Evolutionary conservation across 1,140 invertebrate genomes (phyloP), one percentile per base, ranked within the genome.

Genomic region (Anadara kagoshimensis): DNA sequence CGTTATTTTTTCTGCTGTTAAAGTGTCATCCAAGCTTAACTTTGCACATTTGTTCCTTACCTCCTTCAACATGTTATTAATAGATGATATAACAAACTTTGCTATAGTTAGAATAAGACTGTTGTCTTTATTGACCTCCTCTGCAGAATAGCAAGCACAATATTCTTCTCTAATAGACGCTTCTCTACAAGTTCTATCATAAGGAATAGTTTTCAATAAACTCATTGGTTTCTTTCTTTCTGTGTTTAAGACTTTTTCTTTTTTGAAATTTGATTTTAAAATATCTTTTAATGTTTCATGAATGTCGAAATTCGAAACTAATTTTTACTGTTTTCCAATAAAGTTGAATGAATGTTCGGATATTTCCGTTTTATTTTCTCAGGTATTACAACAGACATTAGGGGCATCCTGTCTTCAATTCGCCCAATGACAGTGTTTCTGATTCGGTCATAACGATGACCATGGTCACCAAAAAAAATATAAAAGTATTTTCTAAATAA

Each of bases 391-490:
- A 97, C 88, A 78, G 94, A 94, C 11, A 96, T 90, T 69, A 96
- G 94, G 0, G 97, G 97, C 41, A 98, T 87, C 54, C 96, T 89
- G 84, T 98, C 96, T 87, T 99, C 97, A 71, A 97, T 90, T 85
- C 95, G 93, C 0, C 97, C 97, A 66, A 91, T 92, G 84, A 94
- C 94, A 0, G 96, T 97, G 75, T 92, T 87, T 41, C 94, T 85
- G n/a, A 96, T 93, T 1, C 90, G 90, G 3, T 96, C 96, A 90
- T 94, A 97, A 36, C 97, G 89, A 81, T 97, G 93, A 75, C 97
- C 97, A 87, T 98, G 97, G 88, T 99, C 97, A 81, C 96, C 97
- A 75, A 97, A 90, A 24, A 98, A 92, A 98, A 91, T 0, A 98
- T 85, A 0, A 92, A 85, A 0, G 93, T 92, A 76, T 92, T 88